Base-by-base conservation (phyloP, 2,797 vertebrate species). In the Erpetoichthys calabaricus region DNA sequence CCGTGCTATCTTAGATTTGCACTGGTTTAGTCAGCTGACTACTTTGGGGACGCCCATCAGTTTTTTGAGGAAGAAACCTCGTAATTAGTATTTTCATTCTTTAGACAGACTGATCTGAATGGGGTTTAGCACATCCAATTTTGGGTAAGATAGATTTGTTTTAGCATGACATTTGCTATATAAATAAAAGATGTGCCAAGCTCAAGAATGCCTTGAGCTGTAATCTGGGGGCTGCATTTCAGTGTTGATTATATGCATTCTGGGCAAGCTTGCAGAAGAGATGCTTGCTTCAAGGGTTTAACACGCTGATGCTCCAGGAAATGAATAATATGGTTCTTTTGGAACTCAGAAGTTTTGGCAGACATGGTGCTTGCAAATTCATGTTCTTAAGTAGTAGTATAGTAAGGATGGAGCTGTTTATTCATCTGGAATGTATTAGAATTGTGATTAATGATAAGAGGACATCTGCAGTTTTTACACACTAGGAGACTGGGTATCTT, bases 381-480 rank as follows among this genome's bases (percentile, higher is more conserved):
- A 68, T 66, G 59, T 63, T 62, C 74, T 80, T 74, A 73, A 80
- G 71, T 68, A 75, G 70, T 67, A 70, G 68, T 83, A 74, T 65
- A 43, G 75, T 77, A 80, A 80, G 75, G 80, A 85, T 78, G 81
- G 82, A 86, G 81, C 84, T 92, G 90, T 94, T 95, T 94, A 81
- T 89, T 94, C 91, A 94, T 96, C 91, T 95, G 93, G 91, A 92
- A 81, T 83, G 78, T 90, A 91, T 97, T 95, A 93, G 78, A 80
- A 85, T 80, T 82, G 83, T 90, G 89, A 92, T 94, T 94, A 93
- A 91, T 81, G 67, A 60, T 75, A 80, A 64, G 74, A 78, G 83
- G 84, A 89, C 87, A 89, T 90, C 89, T 92, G 88, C 82, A 87
- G 74, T 79, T 82, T 73, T 88, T 82, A 80, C 78, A 86, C 86